A percentile compares a stretch with the other conserved stretches of the same genome.
Evolutionary conservation across 2,113 vertebrate species (phyloP).

Genomic region (Chascanopsetta lugubris): DNA sequence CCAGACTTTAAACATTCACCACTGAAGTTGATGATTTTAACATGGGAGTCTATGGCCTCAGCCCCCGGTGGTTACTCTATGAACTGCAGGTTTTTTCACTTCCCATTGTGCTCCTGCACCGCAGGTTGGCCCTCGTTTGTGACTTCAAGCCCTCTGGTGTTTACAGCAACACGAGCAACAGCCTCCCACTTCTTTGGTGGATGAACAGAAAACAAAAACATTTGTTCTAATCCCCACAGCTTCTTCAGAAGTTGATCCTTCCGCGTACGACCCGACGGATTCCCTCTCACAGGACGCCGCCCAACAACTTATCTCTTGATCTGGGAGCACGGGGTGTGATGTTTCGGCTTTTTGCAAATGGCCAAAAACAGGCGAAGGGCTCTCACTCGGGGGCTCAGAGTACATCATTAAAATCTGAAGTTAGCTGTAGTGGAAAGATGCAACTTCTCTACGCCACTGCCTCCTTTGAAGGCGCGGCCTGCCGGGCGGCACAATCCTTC

Average conservation of each 20-base stretch:
- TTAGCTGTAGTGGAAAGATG: conserved; percentile 28
- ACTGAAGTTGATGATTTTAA: too few species aligned
- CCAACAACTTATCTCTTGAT: conserved; percentile 26
- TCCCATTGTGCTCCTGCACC: too few species aligned
- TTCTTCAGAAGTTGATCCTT: too few species aligned
- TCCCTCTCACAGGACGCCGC: background rate
- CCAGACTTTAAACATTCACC: too few species aligned
- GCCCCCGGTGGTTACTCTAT: too few species aligned
- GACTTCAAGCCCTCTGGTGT: conserved; percentile 18
- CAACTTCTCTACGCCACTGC: conserved; percentile 42
- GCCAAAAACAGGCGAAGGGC: conserved; percentile 16
- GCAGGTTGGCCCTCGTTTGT: too few species aligned
- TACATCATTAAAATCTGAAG: conserved; percentile 67
- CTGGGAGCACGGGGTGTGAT: conserved; percentile 29
- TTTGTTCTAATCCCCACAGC: background rate
- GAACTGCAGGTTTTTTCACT: too few species aligned
- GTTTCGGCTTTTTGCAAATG: conserved; percentile 37
- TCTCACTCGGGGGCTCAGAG: conserved; percentile 37
- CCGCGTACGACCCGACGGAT: background rate
- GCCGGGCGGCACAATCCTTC: conserved; percentile 52
- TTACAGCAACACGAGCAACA: conserved; percentile 30
- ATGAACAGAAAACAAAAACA: background rate
- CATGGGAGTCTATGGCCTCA: too few species aligned
- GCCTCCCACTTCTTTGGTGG: background rate
- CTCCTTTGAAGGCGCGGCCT: conserved; percentile 56